Evolutionary conservation across 37 sponge, comb jelly and placozoan species (phyloP), one percentile per base, ranked within the genome.

Genomic region (Halichondria panicea): DNA sequence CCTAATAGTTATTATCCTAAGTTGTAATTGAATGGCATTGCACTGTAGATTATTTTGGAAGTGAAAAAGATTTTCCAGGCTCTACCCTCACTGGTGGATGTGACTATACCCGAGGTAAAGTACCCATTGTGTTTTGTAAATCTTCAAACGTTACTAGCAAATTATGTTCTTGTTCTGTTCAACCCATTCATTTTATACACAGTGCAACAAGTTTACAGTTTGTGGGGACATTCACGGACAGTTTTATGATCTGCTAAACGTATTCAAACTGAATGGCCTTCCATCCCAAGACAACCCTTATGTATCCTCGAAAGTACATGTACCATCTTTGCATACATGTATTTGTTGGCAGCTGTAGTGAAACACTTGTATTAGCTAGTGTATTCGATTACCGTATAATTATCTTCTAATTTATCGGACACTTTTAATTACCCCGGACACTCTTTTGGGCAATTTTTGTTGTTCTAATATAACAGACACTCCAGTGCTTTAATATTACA

Each of bases 171-270:
- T 48, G 52, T 11, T 48, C 52, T 48, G 52, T 22, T 18, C 63
- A 22, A 22, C 11, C 66, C 13, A 43, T 30, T 57, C 36, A 9
- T 43, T 40, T 46, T 55, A 1, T 66, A 25, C 35, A 19, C 52
- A 89, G 89, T 63, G 84, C 68, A 81, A 84, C 58, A 88, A 90
- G 42, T 94, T 95, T 63, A 98, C 95, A 55, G 85, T 98, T 9
- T 98, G 99, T 88, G 99, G 99, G 0, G 99, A 98, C 78, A 95
- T 98, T 53, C 99, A 98, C 46, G 99, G 99, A 53, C 99, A 98
- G 70, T 98, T 76, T 57, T 98, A 98, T 71, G 99, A 98, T 55
- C 88, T 98, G 0, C 84, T 92, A 24, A 98, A 98, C 76, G 93
- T 98, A 61, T 98, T 98, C 53, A 61, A 92, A 46, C 85, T 98